A percentile compares a stretch with the other conserved stretches of the same genome.
Evolutionary conservation across 2,888 invertebrate species (phyloP).

Genomic region (Macrosoma leucophasiata): DNA sequence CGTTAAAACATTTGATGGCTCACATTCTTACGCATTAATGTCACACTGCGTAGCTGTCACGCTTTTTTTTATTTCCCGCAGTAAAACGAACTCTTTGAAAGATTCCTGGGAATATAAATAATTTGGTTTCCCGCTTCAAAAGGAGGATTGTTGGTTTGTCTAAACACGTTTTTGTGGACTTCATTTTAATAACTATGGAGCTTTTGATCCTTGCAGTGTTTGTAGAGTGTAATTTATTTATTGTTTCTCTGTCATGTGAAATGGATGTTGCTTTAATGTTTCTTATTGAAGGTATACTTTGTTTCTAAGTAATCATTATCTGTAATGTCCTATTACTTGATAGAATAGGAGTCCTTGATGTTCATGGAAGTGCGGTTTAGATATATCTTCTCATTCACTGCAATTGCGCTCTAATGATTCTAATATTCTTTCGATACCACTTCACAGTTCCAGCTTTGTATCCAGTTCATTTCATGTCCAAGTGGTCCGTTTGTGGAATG

Average conservation of each 20-base stretch:
- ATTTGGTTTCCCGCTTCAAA: constrained; percentile 53
- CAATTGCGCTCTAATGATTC: too few relatives aligned
- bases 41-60: constrained; percentile 27
- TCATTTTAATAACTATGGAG: constrained; percentile 23
- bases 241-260: constrained; percentile 3
- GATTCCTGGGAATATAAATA: constrained; percentile 58
- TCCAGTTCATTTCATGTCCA: too few relatives aligned
- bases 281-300: too few relatives aligned
- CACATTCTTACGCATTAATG: constrained; percentile 56
- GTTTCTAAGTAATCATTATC: too few relatives aligned
- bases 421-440: too few relatives aligned
- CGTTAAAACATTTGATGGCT: constrained; percentile 60
- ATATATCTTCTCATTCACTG: too few relatives aligned
- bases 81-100: constrained; percentile 58
- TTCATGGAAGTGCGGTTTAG: too few relatives aligned
- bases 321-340: too few relatives aligned
- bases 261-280: too few relatives aligned
- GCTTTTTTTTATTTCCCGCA: constrained; percentile 38
- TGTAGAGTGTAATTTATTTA: constrained; percentile 12
- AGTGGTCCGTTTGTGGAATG: too few relatives aligned
- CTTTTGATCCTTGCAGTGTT: constrained; percentile 29
- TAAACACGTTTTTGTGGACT: constrained; percentile 34
- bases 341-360: too few relatives aligned
- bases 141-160: constrained; percentile 34
- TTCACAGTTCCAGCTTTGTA: too few relatives aligned